phyloP scores from a whole-genome alignment of 2,113 vertebrate genomes.

The Lanius ludovicianus region DNA sequence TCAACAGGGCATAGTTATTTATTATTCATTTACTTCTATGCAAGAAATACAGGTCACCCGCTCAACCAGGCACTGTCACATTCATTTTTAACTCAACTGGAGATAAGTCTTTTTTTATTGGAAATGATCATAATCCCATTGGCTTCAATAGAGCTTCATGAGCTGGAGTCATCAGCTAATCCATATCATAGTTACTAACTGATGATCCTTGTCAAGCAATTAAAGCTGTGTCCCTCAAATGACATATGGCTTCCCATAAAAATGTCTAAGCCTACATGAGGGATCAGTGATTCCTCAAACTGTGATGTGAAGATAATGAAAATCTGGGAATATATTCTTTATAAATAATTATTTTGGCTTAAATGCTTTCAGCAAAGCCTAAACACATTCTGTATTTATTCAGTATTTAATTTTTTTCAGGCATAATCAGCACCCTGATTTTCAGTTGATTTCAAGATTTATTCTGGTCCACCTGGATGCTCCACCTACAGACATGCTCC shows the following conservation, averaged over 20 bases:
- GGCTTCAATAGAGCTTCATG: slow-evolving; percentile 10
- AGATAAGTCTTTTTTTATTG: slow-evolving; percentile 42
- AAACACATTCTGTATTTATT: background rate
- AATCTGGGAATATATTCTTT: background rate
- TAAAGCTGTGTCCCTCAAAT: background rate
- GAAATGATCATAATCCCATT: slow-evolving; percentile 50
- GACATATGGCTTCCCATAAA: background rate
- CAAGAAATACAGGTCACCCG: slow-evolving; percentile 31
- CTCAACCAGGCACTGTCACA: slow-evolving; percentile 35
- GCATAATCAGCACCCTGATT: background rate
- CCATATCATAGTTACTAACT: slow-evolving; percentile 21
- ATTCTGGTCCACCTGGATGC: background rate
- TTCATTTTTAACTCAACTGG: background rate
- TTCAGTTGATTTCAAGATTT: background rate
- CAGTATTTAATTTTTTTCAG: background rate
- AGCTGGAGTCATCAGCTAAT: slow-evolving; percentile 42
- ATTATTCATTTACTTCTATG: slow-evolving; percentile 53
- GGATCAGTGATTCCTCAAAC: background rate
- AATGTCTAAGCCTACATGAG: background rate
- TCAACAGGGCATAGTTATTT: slow-evolving; percentile 41
- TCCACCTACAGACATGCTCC: background rate
- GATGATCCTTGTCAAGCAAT: slow-evolving; percentile 20
- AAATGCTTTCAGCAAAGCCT: background rate
- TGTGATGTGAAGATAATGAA: background rate
- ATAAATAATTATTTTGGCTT: background rate